A percentile compares a stretch with the other conserved stretches of the same genome.
Evolutionary conservation across 2,888 invertebrate genomes (phyloP).

Genomic region (Formica aserva): DNA sequence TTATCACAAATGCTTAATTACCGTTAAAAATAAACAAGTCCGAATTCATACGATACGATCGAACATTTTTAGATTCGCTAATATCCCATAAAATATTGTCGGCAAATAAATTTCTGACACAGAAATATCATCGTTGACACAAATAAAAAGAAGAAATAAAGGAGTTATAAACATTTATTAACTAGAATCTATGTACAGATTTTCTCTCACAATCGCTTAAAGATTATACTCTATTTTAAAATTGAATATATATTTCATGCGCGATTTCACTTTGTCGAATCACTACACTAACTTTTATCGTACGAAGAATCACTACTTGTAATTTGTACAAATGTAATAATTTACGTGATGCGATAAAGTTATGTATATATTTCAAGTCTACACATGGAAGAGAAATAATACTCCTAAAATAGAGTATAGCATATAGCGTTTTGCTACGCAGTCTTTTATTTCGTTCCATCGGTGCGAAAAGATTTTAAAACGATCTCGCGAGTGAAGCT

Average conservation of each 20-base stretch:
- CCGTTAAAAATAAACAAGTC: not conserved
- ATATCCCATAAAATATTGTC: not conserved
- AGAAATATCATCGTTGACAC: not conserved
- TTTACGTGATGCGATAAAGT: conserved; percentile 5
- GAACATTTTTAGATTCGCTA: not conserved
- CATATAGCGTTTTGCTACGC: not conserved
- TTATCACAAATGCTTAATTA: not conserved
- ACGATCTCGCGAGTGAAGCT: not conserved
- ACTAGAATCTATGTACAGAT: conserved; percentile 32
- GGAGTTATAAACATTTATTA: conserved; percentile 8
- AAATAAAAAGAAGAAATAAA: not conserved
- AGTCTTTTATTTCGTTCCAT: conserved; percentile 3
- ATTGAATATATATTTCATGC: conserved; percentile 3
- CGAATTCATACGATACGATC: not conserved
- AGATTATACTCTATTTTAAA: conserved; percentile 7
- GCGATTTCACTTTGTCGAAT: not conserved
- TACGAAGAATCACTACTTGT: not conserved
- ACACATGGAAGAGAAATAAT: not conserved
- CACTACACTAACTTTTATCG: not conserved
- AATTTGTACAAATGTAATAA: conserved; percentile 32
- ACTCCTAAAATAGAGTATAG: not conserved
- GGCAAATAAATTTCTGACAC: not conserved
- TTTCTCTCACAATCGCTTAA: conserved; percentile 8
- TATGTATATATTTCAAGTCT: conserved; percentile 5
- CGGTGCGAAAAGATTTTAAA: not conserved